Evolutionary conservation across 2,888 invertebrate genomes (phyloP), one percentile per base, ranked within the genome.

Genomic region (Caenorhabditis auriculariae): DNA sequence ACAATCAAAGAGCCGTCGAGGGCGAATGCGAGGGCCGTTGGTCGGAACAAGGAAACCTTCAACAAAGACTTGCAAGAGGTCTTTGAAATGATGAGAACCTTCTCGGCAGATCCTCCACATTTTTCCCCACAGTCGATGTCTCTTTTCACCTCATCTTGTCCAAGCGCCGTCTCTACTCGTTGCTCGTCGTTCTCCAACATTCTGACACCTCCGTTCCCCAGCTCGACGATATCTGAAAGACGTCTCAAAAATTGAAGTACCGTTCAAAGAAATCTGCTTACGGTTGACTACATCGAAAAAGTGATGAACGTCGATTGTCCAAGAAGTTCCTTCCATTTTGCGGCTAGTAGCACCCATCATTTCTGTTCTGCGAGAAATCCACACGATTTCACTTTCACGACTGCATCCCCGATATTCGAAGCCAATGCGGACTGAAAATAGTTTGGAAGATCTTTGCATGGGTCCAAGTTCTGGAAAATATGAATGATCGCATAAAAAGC

Each of bases 221-320:
- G 94, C 83, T 98, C 95, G 42, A 98, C 85, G 65, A 96, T 94
- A 23, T 92, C 90, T 89, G 82, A 17, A 72, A 59, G 53, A 38
- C 7, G 41, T 12, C 24, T n/a, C 46, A 49, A 46, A 56, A 32
- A 32, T 32, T n/a, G 9, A 12, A 32, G 35, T 32, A 32, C 35
- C 9, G 49, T 39, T 23, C 15, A 48, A 38, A 41, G 3, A 12
- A 26, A 24, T 24, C 19, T 28, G 41, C 63, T 42, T 83, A 89
- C 90, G 95, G 86, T 96, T 94, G 81, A 94, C 91, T 87, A 93
- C 93, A 83, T 98, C 96, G 84, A 95, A 95, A 83, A 93, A 92
- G 84, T 99, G 96, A 84, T 96, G 95, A 66, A 95, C 91, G 82
- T 96, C 91, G 52, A 99, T 85, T 48, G 95, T 93, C 95, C 95